These are phyloP conservation scores for Lasiurus cinereus DNA, from an alignment of 2,113 vertebrate genomes.

Conservation along the genomic window DNA sequence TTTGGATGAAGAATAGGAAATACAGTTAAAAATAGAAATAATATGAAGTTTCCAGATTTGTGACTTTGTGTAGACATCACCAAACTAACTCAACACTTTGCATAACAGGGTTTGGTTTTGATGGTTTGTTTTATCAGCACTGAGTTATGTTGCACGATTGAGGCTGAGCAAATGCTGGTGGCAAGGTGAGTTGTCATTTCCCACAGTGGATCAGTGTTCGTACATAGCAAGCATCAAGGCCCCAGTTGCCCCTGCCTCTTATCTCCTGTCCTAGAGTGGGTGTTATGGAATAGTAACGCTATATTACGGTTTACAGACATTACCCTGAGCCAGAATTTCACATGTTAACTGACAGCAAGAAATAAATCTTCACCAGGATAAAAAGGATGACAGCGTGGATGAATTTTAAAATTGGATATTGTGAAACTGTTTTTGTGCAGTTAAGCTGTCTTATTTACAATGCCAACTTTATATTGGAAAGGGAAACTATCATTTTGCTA, in stretches of 20 bases:
- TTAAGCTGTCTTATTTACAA: constrained; percentile 49
- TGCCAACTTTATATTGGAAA: constrained; percentile 22
- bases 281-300: background rate
- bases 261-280: background rate
- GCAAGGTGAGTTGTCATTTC: constrained; percentile 24
- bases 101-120: background rate
- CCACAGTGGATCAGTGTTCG: background rate
- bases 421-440: constrained; percentile 18
- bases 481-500: constrained; percentile 8
- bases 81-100: background rate
- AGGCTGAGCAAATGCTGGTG: background rate
- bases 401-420: constrained; percentile 53
- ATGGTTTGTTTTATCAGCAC: background rate
- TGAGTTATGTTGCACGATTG: background rate
- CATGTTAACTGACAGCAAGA: background rate
- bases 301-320: background rate
- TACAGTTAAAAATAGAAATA: constrained; percentile 49
- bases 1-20: constrained; percentile 40
- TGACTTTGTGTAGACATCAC: background rate
- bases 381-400: background rate
- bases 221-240: background rate
- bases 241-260: background rate
- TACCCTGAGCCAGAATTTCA: constrained; percentile 34
- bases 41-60: background rate
- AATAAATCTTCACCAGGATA: background rate